Conservation (phyloP, 2,113 vertebrate genomes). For the Phylloscopus trochiloides region DNA sequence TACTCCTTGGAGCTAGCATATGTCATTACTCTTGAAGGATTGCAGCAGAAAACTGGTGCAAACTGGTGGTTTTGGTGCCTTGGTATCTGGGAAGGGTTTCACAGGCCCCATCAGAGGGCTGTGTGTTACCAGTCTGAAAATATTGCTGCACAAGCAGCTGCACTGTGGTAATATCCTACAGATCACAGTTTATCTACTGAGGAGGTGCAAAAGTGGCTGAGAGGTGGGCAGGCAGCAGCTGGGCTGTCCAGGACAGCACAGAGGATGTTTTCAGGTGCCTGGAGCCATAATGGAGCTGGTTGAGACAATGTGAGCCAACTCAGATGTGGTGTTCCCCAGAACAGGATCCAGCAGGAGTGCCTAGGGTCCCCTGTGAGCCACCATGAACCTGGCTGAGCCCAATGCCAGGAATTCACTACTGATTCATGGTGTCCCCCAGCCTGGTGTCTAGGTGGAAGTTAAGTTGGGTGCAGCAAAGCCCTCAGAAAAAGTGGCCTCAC, state of each 20-base stretch:
- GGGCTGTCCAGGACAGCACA: not conserved
- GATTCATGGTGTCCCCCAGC: rapidly evolving
- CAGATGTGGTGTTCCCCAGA: not conserved
- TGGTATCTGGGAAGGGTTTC: not conserved
- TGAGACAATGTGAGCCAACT: not conserved
- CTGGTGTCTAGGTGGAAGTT: rapidly evolving
- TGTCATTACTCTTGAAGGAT: not conserved
- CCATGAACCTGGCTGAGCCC: rapidly evolving
- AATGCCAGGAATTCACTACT: not conserved
- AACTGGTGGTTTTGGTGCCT: not conserved
- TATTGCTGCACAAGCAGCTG: not conserved
- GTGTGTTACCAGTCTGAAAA: not conserved
- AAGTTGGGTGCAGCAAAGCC: not conserved
- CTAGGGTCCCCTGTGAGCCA: not conserved
- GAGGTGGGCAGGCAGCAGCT: not conserved
- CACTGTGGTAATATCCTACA: not conserved
- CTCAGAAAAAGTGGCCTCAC: not conserved
- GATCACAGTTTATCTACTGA: not conserved
- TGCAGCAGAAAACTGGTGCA: not conserved
- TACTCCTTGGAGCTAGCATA: not conserved
- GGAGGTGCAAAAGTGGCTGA: not conserved
- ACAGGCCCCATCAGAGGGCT: rapidly evolving
- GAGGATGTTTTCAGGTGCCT: not conserved
- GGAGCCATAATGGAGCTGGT: rapidly evolving
- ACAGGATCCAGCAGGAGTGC: not conserved